Base-by-base conservation (phyloP, 2,113 vertebrate genomes). In the Erpornis zantholeuca region DNA sequence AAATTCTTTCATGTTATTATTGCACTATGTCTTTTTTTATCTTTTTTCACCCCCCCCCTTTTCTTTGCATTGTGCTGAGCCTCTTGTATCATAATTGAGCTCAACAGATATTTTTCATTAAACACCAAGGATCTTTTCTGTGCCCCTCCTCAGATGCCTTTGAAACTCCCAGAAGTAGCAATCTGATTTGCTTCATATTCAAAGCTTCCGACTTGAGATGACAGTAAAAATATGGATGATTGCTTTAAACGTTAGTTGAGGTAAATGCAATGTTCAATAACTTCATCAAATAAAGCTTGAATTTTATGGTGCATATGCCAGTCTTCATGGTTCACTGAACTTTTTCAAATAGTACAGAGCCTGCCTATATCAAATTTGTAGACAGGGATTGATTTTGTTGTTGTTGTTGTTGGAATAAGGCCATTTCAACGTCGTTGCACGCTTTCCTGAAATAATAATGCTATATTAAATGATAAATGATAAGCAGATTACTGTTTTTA, bases 321-420 rank as follows among this genome's bases (percentile, higher is more conserved):
- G 92, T 71, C 90, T 97, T 97, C 96, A 96, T 86, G 96, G 96
- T 97, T 97, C 98, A 95, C 87, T 96, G 93, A 97, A 90, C 93
- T 89, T 97, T 97, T 97, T 96, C 94, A 97, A 97, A 97, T 80
- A 92, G 92, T 93, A 95, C 91, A 88, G 68, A 85, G 94, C 54
- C 88, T 97, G 89, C 88, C 89, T 97, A 91, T 96, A 98, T 98
- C 96, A 98, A 95, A 97, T 98, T 97, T 97, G 95, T 96, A 96
- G 93, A 97, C 96, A 97, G 79, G 84, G 95, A 98, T 98, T 97
- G 97, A 98, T 98, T 98, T 97, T 97, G 81, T 92, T 96, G 27
- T 94, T 94, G 54, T 42, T 88, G 68, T 86, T 88, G 60, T 95
- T 97, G 94, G 97, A 97, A 96, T 97, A 94, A 97, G 80, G 94